These are phyloP conservation scores for Nanger granti DNA, from an alignment of 2,113 vertebrate genomes.

Conservation along the genomic window DNA sequence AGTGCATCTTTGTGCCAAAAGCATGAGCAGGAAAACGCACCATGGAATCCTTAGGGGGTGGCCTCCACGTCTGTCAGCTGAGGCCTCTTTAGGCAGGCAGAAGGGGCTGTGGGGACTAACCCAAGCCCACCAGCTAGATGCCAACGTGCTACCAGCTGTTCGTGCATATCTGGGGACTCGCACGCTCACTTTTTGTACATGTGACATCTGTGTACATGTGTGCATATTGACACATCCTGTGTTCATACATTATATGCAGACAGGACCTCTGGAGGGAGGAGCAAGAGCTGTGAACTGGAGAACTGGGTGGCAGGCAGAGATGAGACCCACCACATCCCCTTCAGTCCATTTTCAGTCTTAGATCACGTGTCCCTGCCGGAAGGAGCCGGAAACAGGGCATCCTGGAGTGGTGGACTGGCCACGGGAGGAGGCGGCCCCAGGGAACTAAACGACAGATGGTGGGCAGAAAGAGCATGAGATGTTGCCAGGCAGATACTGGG, in stretches of 20 bases:
- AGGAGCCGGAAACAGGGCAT: too few species aligned
- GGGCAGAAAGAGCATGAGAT: background rate
- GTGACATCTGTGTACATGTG: background rate
- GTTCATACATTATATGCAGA: background rate
- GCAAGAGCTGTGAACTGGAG: background rate
- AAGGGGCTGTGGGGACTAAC: background rate
- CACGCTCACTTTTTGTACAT: background rate
- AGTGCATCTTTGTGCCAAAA: background rate
- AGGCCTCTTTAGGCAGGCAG: background rate
- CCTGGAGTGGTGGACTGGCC: background rate
- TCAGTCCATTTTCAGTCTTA: background rate
- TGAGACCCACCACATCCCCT: background rate
- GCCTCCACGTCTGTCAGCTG: background rate
- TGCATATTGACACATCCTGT: background rate
- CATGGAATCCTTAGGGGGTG: rapidly evolving
- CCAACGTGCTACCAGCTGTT: background rate
- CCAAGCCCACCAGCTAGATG: background rate
- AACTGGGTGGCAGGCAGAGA: background rate
- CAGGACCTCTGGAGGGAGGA: background rate
- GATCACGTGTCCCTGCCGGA: background rate
- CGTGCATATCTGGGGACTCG: background rate
- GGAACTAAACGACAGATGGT: background rate
- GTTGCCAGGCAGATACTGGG: background rate
- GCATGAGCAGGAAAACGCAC: background rate
- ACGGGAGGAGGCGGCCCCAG: background rate